These are phyloP conservation scores for Ahaetulla prasina DNA, from an alignment of 2,113 vertebrate genomes.

Conservation along the genomic window DNA sequence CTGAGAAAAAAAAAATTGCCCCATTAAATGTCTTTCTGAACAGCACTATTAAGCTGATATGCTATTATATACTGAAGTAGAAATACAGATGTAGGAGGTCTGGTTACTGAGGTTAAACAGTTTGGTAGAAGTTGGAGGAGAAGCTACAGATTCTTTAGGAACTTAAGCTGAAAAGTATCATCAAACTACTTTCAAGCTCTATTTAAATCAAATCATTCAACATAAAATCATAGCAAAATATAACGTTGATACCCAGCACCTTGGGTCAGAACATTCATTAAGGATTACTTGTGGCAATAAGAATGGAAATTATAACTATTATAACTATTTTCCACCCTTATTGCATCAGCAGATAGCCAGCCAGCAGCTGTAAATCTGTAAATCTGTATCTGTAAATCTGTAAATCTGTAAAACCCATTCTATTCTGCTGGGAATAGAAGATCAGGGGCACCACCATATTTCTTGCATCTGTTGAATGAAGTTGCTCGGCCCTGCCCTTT, in stretches of 20 bases:
- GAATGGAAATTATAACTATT: background rate
- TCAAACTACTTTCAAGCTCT: background rate
- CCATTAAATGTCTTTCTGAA: background rate
- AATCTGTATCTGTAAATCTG: no score
- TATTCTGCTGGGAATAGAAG: background rate
- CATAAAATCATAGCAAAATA: conserved; percentile 1
- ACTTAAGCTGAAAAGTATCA: background rate
- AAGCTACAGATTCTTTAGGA: background rate
- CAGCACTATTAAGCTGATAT: background rate
- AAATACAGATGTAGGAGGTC: background rate
- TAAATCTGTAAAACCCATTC: background rate
- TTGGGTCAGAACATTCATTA: conserved; percentile 5
- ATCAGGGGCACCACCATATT: background rate
- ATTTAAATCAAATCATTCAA: background rate
- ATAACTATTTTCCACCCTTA: background rate
- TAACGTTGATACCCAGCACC: background rate
- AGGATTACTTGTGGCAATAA: background rate
- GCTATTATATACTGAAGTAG: background rate
- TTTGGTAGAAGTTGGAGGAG: background rate
- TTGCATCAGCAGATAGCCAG: background rate
- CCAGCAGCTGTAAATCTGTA: background rate
- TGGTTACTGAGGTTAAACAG: background rate
- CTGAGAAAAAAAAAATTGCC: background rate
- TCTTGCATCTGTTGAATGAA: background rate
- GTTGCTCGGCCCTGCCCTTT: background rate